These are phyloP conservation scores for Geococcyx californianus DNA, from an alignment of 2,113 vertebrate genomes.

Conservation along the genomic window DNA sequence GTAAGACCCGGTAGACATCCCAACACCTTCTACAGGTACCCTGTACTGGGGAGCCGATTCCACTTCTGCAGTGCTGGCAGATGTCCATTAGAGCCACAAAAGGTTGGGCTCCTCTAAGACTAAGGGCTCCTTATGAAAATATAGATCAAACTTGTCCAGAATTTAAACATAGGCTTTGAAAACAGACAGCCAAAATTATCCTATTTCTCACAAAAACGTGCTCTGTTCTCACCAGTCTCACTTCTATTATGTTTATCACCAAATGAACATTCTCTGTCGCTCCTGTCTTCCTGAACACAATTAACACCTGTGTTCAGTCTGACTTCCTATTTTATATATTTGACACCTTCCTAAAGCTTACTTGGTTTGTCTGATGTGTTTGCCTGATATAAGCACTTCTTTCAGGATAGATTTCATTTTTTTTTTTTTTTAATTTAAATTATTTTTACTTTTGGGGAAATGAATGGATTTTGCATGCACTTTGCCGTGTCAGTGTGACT, in stretches of 20 bases:
- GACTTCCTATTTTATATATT: conserved; percentile 13
- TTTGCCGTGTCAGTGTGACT: background rate
- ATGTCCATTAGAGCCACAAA: background rate
- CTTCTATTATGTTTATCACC: background rate
- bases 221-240: background rate
- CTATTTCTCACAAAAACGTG: background rate
- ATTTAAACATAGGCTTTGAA: background rate
- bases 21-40: background rate
- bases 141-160: background rate
- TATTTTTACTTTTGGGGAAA: background rate
- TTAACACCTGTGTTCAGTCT: conserved; percentile 8
- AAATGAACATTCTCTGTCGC: background rate
- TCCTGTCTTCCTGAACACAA: conserved; percentile 19
- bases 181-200: background rate
- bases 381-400: background rate
- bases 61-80: background rate
- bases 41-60: background rate
- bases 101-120: background rate
- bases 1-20: background rate
- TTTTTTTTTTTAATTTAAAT: background rate
- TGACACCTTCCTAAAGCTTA: conserved; percentile 31
- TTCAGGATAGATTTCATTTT: background rate
- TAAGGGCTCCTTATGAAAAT: background rate
- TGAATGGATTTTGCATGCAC: background rate
- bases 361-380: conserved; percentile 37